Conservation (phyloP, 2,888 invertebrate species). For the Chalcis sispes region DNA sequence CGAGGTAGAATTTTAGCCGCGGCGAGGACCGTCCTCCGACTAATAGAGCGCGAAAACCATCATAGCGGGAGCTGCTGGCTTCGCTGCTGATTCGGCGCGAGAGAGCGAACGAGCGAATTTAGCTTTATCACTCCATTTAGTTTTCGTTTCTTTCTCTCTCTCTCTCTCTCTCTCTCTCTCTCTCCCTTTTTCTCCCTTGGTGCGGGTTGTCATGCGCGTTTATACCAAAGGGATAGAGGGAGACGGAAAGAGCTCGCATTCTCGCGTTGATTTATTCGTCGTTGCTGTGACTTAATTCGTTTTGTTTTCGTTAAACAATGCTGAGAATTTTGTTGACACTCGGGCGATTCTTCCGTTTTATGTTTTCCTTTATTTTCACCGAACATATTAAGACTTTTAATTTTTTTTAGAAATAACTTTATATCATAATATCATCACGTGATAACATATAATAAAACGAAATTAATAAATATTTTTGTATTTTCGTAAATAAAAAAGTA, state of each 20-base stretch:
- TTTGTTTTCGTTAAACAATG: constrained; percentile 45
- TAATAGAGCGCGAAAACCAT: constrained; percentile 58
- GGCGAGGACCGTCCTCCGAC: constrained; percentile 26
- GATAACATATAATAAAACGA: no score
- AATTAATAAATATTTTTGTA: no score
- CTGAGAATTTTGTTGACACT: constrained; percentile 10
- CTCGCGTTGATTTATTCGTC: constrained; percentile 33
- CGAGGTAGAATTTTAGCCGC: constrained; percentile 33
- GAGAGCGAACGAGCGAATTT: constrained; percentile 15
- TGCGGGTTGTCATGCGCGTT: constrained; percentile 38
- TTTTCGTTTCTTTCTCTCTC: constrained; percentile 58
- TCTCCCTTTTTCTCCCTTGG: not conserved
- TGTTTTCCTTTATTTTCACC: not conserved
- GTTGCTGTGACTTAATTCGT: constrained; percentile 18
- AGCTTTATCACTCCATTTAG: constrained; percentile 63
- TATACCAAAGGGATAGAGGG: not conserved
- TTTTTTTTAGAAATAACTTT: not conserved
- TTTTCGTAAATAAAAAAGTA: no score
- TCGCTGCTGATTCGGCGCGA: constrained; percentile 54
- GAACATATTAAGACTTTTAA: not conserved
- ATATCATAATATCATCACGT: no score
- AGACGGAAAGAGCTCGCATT: not conserved
- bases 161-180: constrained; percentile 47
- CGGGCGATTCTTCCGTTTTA: not conserved
- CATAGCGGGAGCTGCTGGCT: no score